Percentiles rank a stretch among this genome's conserved stretches.
phyloP scores from a whole-genome alignment of 92 coral and sea anemone species.

The Metridium senile region DNA sequence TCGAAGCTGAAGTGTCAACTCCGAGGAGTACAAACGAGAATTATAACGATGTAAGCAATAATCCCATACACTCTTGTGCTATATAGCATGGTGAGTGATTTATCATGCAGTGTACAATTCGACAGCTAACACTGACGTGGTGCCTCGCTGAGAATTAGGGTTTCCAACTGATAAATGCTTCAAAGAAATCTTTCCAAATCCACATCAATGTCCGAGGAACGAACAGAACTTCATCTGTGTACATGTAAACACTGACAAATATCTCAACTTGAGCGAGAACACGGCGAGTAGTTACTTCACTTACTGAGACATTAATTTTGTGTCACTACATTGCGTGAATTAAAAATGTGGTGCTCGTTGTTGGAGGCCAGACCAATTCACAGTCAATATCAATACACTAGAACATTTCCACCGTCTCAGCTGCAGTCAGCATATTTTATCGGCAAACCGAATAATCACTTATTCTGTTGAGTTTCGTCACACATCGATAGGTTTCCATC shows the following conservation, averaged over 20 bases:
- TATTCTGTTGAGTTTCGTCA: conserved; percentile 29
- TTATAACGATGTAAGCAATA: background rate
- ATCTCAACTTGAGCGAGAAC: background rate
- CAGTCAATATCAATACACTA: conserved; percentile 32
- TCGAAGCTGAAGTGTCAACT: conserved; percentile 33
- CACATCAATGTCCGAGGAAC: conserved; percentile 11
- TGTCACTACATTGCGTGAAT: background rate
- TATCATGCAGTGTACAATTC: conserved; percentile 14
- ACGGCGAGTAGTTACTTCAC: background rate
- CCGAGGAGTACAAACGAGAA: background rate
- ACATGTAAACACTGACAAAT: conserved; percentile 1
- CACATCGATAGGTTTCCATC: conserved; percentile 23
- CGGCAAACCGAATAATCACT: conserved; percentile 16
- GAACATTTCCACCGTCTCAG: conserved; percentile 22
- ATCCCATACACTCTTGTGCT: conserved; percentile 1
- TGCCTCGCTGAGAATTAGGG: conserved; percentile 26
- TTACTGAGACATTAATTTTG: conserved; percentile 7
- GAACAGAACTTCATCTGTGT: background rate
- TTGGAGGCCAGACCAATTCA: conserved; percentile 20
- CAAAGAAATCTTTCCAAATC: conserved; percentile 7
- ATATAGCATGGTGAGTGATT: conserved; percentile 23
- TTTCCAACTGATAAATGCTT: conserved; percentile 20
- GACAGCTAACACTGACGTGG: background rate
- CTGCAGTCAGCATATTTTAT: conserved; percentile 46
- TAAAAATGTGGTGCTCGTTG: conserved; percentile 13